Base-by-base conservation (phyloP, 2,888 invertebrate species). In the Tetrapedia diversipes region DNA sequence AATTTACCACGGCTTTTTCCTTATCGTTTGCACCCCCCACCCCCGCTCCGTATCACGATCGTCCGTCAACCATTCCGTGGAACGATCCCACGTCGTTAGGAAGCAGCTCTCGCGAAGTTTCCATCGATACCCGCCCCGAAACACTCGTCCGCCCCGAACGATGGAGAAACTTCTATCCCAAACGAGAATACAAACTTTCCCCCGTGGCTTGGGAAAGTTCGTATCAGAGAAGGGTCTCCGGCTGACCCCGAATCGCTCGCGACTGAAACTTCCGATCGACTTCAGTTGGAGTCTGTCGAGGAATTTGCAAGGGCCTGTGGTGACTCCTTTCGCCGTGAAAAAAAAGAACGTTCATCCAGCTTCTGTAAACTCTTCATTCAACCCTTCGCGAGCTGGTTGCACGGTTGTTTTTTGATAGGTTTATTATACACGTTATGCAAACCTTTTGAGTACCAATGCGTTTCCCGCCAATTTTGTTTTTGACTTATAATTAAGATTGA, bases 141-240 rank as follows among this genome's bases (percentile, higher is more conserved):
- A 76, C 73, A 70, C 67, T 11, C 49, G 57, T 75, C 22, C 43
- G 29, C 11, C 14, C 56, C 19, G 29, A n/a, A n/a, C n/a, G n/a
- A n/a, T n/a, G n/a, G 41, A 39, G 65, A 29, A 73, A 82, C 47
- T 70, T 79, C 64, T 64, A 57, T 47, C 49, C 51, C 51, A 43
- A 65, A 75, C 43, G 53, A 74, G 82, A 69, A 70, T 57, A 43
- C 67, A 60, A 81, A 82, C 75, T 82, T 77, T 51, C 37, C 27
- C 47, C 47, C 60, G 53, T 37, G 65, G 59, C 74, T 43, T 49
- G 45, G 10, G 66, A 63, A 77, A 69, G 57, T 79, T 71, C 59
- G 60, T 69, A 65, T 66, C 71, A 32, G 69, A 45, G 24, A 65
- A 73, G 75, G 65, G 53, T 75, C 67, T 70, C 19, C 32, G 34